Conservation (phyloP, 2,113 vertebrate species). For the Aramus guarauna region DNA sequence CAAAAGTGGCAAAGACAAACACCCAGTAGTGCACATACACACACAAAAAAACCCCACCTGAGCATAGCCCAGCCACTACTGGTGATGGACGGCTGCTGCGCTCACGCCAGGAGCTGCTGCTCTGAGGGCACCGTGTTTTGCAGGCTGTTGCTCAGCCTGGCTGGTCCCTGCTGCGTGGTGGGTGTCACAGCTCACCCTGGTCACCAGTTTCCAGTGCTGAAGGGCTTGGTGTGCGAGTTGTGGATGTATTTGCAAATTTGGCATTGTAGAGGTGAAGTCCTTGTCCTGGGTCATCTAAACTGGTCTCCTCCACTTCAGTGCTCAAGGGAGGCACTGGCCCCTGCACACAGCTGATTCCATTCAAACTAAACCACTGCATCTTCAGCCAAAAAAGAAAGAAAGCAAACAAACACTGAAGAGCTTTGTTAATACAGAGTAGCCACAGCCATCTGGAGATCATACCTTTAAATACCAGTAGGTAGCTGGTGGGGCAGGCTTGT, state of each 20-base stretch:
- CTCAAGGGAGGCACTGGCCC: not conserved
- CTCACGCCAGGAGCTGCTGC: fast-evolving
- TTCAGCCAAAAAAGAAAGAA: not conserved
- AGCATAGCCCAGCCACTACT: not conserved
- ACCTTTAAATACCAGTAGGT: not conserved
- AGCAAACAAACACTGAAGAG: not conserved
- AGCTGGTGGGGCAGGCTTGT: not conserved
- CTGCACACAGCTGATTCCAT: not conserved
- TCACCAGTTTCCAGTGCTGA: fast-evolving
- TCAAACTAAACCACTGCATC: not conserved
- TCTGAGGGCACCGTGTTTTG: fast-evolving
- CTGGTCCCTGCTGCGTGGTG: fast-evolving
- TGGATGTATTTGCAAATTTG: not conserved
- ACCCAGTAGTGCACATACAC: not conserved
- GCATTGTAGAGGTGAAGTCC: not conserved
- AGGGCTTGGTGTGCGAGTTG: fast-evolving
- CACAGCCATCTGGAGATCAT: not conserved
- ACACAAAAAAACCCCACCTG: too few species aligned
- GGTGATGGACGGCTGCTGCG: fast-evolving
- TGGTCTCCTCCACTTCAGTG: not conserved
- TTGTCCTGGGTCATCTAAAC: not conserved
- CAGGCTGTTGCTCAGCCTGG: not conserved
- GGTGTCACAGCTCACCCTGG: not conserved
- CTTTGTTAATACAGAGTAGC: fast-evolving
- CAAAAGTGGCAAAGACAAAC: not conserved